Percentiles rank a stretch among this genome's conserved stretches.
Conservation (phyloP, 1,140 invertebrate species). For the Helicoverpa zea region DNA sequence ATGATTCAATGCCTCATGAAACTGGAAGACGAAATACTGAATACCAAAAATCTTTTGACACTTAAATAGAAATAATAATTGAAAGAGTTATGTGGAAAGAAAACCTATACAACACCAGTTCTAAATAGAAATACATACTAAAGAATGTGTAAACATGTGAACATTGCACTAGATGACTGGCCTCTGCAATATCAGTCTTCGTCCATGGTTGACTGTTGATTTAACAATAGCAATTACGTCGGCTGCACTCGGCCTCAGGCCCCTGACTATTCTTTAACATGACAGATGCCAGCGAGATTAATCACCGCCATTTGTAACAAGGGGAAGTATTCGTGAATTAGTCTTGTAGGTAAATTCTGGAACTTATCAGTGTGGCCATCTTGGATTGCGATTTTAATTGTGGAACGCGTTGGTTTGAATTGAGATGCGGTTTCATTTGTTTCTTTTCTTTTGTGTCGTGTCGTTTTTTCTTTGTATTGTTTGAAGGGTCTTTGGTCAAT, state of each 20-base stretch:
- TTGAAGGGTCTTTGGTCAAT: too few species aligned
- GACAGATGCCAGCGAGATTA: conserved; percentile 82
- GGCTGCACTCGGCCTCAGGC: conserved; percentile 49
- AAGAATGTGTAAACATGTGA: too few species aligned
- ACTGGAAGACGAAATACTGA: too few species aligned
- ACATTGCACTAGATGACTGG: too few species aligned
- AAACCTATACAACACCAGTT: background rate
- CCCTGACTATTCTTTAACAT: conserved; percentile 80
- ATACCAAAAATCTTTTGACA: too few species aligned
- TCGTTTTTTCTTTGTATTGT: background rate
- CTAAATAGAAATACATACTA: background rate
- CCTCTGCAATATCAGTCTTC: conserved; percentile 8
- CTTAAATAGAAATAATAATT: too few species aligned
- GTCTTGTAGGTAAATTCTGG: conserved; percentile 35
- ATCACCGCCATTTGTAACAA: conserved; percentile 82
- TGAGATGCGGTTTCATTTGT: background rate
- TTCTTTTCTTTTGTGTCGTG: background rate
- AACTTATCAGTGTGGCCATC: background rate
- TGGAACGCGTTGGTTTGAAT: background rate
- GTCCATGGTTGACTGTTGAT: conserved; percentile 65
- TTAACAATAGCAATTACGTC: conserved; percentile 81
- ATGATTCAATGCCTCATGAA: too few species aligned
- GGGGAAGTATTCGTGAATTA: conserved; percentile 70
- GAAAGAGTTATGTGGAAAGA: too few species aligned
- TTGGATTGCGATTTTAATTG: conserved; percentile 12